phyloP scores from a whole-genome alignment of 23 tunicate genomes.

The Oikopleura dioica region DNA sequence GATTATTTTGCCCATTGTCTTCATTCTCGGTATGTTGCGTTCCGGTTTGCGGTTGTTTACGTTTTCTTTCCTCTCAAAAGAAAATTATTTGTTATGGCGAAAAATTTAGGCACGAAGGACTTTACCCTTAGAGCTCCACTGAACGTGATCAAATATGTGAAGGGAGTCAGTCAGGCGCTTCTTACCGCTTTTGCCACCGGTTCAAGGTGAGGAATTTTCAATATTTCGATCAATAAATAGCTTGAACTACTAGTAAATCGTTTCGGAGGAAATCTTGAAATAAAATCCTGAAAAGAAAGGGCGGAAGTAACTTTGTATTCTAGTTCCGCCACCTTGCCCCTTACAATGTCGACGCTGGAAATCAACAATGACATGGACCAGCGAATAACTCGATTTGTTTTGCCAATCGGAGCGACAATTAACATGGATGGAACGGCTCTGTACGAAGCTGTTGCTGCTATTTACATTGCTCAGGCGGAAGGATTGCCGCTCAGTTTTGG shows the following conservation, averaged over 20 bases:
- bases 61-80: neutral
- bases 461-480: slow-evolving; percentile 69
- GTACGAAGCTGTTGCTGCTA: slow-evolving; percentile 99
- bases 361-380: slow-evolving; percentile 47
- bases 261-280: neutral
- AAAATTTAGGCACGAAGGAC: neutral
- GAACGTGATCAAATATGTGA: neutral
- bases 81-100: neutral
- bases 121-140: neutral
- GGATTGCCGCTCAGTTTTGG: slow-evolving; percentile 64
- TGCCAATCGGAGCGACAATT: slow-evolving; percentile 92
- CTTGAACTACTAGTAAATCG: neutral
- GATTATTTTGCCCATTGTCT: slow-evolving; percentile 27
- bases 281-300: neutral
- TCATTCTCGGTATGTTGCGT: slow-evolving; percentile 15
- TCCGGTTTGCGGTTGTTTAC: neutral
- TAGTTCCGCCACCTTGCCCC: slow-evolving; percentile 80
- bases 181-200: slow-evolving; percentile 85
- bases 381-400: slow-evolving; percentile 53
- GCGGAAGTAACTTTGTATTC: neutral
- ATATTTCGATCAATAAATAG: neutral
- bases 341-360: slow-evolving; percentile 55
- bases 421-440: slow-evolving; percentile 99
- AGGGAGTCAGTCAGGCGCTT: slow-evolving; percentile 31
- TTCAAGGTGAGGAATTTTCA: slow-evolving; percentile 22